A percentile compares a stretch with the other conserved stretches of the same genome.
Conservation (phyloP, 2,113 vertebrate genomes). For the Choloepus hoffmanni region DNA sequence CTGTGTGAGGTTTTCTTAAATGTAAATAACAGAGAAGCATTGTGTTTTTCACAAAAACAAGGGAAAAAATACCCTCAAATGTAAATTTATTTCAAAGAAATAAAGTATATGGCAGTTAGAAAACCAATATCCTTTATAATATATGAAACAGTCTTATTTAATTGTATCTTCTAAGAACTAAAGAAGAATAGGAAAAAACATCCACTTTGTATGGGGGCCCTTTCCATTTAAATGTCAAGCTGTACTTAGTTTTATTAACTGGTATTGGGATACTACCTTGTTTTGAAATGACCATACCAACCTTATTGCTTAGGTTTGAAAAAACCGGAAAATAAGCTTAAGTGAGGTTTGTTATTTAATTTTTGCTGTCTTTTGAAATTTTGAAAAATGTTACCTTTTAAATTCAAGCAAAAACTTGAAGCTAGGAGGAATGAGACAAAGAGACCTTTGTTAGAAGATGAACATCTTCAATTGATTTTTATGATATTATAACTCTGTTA, state of each 20-base stretch:
- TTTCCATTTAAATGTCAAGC: constrained; percentile 38
- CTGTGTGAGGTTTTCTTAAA: neutral
- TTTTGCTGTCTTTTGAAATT: neutral
- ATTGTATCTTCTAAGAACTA: neutral
- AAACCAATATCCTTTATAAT: constrained; percentile 2
- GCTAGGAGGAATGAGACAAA: constrained; percentile 4
- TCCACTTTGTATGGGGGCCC: neutral
- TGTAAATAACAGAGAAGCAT: constrained; percentile 17
- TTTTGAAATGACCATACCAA: neutral
- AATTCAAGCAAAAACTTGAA: constrained; percentile 28
- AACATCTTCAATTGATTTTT: neutral
- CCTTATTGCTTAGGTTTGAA: neutral
- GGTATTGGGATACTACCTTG: neutral
- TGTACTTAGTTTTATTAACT: constrained; percentile 7
- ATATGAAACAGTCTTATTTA: constrained; percentile 3
- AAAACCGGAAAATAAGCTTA: neutral
- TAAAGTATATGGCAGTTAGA: neutral
- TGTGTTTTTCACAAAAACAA: constrained; percentile 53
- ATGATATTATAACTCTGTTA: constrained; percentile 1
- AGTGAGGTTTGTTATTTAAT: neutral
- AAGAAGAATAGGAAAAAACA: neutral
- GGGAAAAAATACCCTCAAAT: neutral
- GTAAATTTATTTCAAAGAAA: constrained; percentile 55
- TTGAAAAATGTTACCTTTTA: neutral
- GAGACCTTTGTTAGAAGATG: neutral